Evolutionary conservation across 2,797 vertebrate species (phyloP).

Genomic region (Ctenopoma multispine): DNA sequence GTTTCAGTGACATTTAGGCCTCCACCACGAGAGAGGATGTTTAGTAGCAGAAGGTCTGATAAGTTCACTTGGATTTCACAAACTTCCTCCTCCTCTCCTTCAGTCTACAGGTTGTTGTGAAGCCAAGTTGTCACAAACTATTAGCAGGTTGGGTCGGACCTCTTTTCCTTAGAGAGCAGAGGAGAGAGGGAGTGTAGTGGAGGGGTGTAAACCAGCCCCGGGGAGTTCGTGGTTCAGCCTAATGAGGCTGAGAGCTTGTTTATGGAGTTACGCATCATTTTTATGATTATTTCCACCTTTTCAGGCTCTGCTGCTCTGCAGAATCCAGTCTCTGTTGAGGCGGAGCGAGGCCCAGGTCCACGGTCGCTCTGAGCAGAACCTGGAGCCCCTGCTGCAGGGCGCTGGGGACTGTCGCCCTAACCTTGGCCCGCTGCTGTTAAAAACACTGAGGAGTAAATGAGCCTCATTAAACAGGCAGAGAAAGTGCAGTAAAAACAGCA

Average conservation of each 20-base stretch:
- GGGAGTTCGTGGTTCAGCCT: constrained; percentile 88
- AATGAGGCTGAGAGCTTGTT: constrained; percentile 93
- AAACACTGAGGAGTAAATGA: constrained; percentile 76
- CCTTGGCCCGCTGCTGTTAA: constrained; percentile 81
- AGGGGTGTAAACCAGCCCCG: constrained; percentile 77
- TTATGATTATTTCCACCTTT: constrained; percentile 96
- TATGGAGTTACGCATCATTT: constrained; percentile 92
- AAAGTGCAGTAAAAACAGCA: constrained; percentile 75
- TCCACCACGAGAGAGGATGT: too few relatives aligned
- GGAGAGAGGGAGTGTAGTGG: not conserved
- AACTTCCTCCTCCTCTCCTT: not conserved
- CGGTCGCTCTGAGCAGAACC: constrained; percentile 82
- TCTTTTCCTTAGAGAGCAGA: not conserved
- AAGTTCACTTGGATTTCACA: not conserved
- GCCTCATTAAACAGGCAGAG: constrained; percentile 83
- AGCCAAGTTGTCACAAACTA: constrained; percentile 43
- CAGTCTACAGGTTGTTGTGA: constrained; percentile 20
- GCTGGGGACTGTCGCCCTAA: constrained; percentile 69
- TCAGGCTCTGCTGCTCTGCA: constrained; percentile 73
- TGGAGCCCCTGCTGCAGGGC: constrained; percentile 72
- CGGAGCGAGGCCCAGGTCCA: constrained; percentile 70
- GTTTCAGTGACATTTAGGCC: too few relatives aligned
- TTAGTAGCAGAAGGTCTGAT: too few relatives aligned
- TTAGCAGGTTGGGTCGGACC: constrained; percentile 27
- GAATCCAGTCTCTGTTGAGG: constrained; percentile 83